Evolutionary conservation across 2,113 vertebrate species (phyloP).

Genomic region (Trichechus manatus): DNA sequence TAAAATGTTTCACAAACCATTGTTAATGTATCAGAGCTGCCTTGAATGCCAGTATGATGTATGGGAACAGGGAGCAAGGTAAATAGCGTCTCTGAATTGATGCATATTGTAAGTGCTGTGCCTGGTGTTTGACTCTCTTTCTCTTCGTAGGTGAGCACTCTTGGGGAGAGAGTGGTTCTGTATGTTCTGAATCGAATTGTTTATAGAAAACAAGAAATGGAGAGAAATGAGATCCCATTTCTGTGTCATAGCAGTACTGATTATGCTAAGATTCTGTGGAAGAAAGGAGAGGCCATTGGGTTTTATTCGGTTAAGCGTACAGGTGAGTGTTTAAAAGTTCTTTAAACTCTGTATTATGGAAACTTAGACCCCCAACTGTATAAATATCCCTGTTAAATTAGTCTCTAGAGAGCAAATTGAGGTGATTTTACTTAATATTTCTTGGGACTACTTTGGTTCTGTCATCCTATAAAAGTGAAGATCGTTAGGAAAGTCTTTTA

Average conservation of each 20-base stretch:
- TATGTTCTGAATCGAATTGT: constrained; percentile 95
- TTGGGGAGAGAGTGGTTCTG: constrained; percentile 94
- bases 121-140: constrained; percentile 76
- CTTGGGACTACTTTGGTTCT: neutral
- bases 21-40: constrained; percentile 2
- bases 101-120: constrained; percentile 72
- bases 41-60: neutral
- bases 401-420: constrained; percentile 5
- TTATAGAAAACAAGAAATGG: constrained; percentile 94
- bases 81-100: neutral
- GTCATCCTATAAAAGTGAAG: neutral
- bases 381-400: constrained; percentile 54
- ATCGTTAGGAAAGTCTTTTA: constrained; percentile 32
- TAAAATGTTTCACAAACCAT: constrained; percentile 26
- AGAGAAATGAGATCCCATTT: constrained; percentile 90
- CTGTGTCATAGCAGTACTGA: constrained; percentile 92
- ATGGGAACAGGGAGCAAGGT: constrained; percentile 43
- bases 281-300: constrained; percentile 93
- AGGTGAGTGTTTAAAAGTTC: constrained; percentile 89
- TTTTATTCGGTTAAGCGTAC: constrained; percentile 95
- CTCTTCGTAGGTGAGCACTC: constrained; percentile 89
- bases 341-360: constrained; percentile 51
- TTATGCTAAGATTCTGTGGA: constrained; percentile 95
- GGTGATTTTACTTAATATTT: constrained; percentile 47
- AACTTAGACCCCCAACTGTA: constrained; percentile 9